These are phyloP conservation scores for Micromys minutus DNA, from an alignment of 2,113 vertebrate species.

Conservation along the genomic window DNA sequence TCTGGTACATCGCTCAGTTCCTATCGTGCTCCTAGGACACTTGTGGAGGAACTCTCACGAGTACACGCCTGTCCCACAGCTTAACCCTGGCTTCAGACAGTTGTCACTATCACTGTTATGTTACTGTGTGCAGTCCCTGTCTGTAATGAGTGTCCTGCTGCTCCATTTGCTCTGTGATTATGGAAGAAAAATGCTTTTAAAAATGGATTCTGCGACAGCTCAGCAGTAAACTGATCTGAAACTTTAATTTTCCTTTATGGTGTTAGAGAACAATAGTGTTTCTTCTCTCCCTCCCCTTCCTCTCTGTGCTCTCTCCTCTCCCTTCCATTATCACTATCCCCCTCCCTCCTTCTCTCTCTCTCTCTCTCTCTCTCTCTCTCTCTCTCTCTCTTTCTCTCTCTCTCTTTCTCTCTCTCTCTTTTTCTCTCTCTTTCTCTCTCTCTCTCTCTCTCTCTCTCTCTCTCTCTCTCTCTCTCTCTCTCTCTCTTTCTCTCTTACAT, in stretches of 20 bases:
- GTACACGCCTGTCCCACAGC: constrained; percentile 6
- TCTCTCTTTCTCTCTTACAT: too few relatives aligned
- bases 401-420: too few relatives aligned
- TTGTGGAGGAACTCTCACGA: too few relatives aligned
- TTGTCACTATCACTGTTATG: constrained; percentile 26
- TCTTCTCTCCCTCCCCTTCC: neutral
- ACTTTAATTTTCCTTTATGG: neutral
- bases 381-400: too few relatives aligned
- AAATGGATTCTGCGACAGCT: neutral
- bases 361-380: neutral
- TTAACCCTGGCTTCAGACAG: constrained; percentile 45
- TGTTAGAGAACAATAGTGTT: neutral
- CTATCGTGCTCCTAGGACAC: constrained; percentile 34
- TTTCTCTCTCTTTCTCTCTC: too few relatives aligned
- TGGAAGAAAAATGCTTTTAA: constrained; percentile 16
- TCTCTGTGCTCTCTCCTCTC: too few relatives aligned
- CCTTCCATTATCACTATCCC: too few relatives aligned
- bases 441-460: too few relatives aligned
- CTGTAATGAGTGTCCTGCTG: too few relatives aligned
- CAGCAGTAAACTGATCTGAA: constrained; percentile 43
- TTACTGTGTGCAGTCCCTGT: constrained; percentile 34
- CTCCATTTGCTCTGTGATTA: constrained; percentile 34
- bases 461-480: too few relatives aligned
- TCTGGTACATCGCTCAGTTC: neutral
- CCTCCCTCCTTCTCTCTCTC: neutral